Percentiles rank a stretch among this genome's conserved stretches.
Conservation (phyloP, 2,888 invertebrate genomes). For the Eupithecia pulchellata region DNA sequence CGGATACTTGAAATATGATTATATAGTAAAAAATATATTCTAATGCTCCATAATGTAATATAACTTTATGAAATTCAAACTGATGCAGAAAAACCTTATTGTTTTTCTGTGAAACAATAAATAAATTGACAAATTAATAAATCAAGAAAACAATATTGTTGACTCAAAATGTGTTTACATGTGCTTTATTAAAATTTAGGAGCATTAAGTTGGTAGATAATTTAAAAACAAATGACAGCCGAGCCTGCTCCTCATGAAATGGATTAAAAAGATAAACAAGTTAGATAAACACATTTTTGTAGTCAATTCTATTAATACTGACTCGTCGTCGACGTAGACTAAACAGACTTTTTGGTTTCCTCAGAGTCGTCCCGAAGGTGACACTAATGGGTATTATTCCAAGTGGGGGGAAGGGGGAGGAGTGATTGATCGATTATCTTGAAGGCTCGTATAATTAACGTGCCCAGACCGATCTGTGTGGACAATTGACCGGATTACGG, state of each 20-base stretch:
- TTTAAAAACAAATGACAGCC: too few relatives aligned
- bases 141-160: too few relatives aligned
- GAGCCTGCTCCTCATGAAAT: too few relatives aligned
- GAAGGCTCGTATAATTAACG: slow-evolving; percentile 72
- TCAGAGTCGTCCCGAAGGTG: slow-evolving; percentile 53
- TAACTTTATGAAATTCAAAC: not conserved
- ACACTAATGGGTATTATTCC: slow-evolving; percentile 66
- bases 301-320: not conserved
- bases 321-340: not conserved
- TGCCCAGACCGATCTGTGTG: slow-evolving; percentile 59
- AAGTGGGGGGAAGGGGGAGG: slow-evolving; percentile 40
- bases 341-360: slow-evolving; percentile 38
- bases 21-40: too few relatives aligned
- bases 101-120: not conserved
- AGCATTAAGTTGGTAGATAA: too few relatives aligned
- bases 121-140: too few relatives aligned
- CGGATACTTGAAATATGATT: too few relatives aligned
- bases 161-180: too few relatives aligned
- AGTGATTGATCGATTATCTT: slow-evolving; percentile 69
- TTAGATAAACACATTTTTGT: too few relatives aligned
- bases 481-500: slow-evolving; percentile 59
- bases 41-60: not conserved
- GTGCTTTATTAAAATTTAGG: too few relatives aligned
- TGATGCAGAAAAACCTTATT: not conserved
- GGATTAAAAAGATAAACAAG: not conserved